These are phyloP conservation scores for Adineta ricciae DNA, from an alignment of 2,888 invertebrate genomes.

Conservation along the genomic window DNA sequence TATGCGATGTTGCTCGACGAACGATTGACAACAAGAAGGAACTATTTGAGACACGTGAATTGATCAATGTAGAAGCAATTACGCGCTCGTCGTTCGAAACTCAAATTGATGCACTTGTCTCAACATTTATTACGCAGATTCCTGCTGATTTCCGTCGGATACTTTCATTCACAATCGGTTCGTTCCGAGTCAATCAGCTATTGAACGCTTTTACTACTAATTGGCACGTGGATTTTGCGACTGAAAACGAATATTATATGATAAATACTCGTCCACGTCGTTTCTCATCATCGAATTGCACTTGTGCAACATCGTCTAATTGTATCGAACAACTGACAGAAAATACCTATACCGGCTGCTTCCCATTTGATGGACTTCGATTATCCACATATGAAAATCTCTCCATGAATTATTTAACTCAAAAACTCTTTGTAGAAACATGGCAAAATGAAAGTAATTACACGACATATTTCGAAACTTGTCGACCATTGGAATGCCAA, in stretches of 20 bases:
- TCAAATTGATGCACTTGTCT: not conserved
- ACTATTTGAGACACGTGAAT: not conserved
- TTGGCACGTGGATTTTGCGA: not conserved
- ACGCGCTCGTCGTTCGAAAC: not conserved
- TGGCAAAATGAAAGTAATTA: not conserved
- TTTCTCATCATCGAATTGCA: not conserved
- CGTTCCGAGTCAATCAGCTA: not conserved
- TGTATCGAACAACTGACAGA: not conserved
- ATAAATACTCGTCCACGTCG: not conserved
- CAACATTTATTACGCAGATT: not conserved
- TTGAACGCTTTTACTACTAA: not conserved
- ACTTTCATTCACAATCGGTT: not conserved
- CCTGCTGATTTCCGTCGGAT: not conserved
- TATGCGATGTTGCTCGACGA: not conserved
- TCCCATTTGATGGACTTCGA: not conserved
- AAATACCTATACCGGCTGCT: not conserved
- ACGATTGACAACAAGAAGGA: not conserved
- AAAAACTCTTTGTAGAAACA: not conserved
- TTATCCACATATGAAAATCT: not conserved
- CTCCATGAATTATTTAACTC: not conserved
- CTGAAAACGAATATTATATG: not conserved
- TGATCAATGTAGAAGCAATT: not conserved
- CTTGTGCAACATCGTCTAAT: not conserved
- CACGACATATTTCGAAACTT: not conserved
- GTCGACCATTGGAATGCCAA: not conserved